Base-by-base conservation (phyloP, 2,113 vertebrate genomes). In the Lasiurus cinereus region DNA sequence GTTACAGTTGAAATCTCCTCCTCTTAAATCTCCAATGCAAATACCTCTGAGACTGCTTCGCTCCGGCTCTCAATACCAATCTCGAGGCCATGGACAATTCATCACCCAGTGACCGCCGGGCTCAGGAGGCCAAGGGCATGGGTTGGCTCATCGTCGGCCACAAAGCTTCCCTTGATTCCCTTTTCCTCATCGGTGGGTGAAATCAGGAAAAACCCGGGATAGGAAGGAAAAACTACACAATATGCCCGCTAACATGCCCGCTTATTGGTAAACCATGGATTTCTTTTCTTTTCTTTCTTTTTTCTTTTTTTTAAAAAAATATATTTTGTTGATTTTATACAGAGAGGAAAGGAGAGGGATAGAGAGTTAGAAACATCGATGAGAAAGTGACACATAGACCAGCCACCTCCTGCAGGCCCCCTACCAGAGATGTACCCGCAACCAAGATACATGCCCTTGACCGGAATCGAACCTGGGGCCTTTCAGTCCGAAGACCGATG, bases 21-120 rank as follows among this genome's bases (percentile, higher is more conserved):
- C n/a, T 95, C 94, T 80, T 66, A 89, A 78, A 89, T 73, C 33
- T 48, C 22, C 70, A 67, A 48, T 48, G 43, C 12, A 80, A 94
- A 67, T 67, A 54, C 19, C 1, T 31, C 54, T 69, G n/a, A 39
- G 27, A 70, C 33, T 39, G 46, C 33, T 85, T 80, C 29, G 5
- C 50, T 48, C 64, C 54, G 67, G 72, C 52, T 85, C 46, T 67
- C 72, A 36, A 7, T 46, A 54, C 66, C 66, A 83, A n/a, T 52
- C 56, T 80, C 72, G 66, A 94, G 31, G 70, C 33, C 24, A 56
- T 0, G 48, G 56, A 31, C 5, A 39, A 62, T 31, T 48, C n/a
- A 90, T 87, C 50, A 74, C 14, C n/a, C 59, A 76, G 74, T 27
- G 29, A 76, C 64, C 19, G 24, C 0, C 19, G 6, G 29, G 18